Evolutionary conservation across 2,113 vertebrate species (phyloP), one percentile per base, ranked within the genome.

Genomic region (Marmota monax): DNA sequence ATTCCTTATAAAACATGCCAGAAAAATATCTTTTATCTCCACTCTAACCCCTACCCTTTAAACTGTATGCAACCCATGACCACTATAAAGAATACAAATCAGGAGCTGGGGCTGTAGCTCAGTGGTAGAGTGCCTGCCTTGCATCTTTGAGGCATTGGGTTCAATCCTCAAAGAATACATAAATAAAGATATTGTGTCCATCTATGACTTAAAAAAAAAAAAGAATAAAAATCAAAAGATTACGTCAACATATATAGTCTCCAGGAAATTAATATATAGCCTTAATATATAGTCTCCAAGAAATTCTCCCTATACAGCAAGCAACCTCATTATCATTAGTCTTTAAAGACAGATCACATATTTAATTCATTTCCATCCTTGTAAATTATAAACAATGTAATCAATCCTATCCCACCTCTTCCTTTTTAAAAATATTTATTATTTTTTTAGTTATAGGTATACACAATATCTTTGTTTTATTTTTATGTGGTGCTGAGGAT

Each of bases 361-460:
- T 42, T 34, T 83, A 86, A 83, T 5, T 80, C 18, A 90, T 84
- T 88, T 22, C 34, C 11, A 53, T 58, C 18, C 58, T 53, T 84
- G 80, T 51, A 88, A 96, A 48, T 61, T 82, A 61, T 58, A 94
- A 97, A 61, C 16, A 90, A 91, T 37, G 17, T n/a, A 77, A 72
- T 39, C 90, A 94, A 95, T 16, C 13, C 34, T 65, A 76, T 45
- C 45, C 45, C 45, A 45, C 45, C 45, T 45, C 45, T 45, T 45
- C 45, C 45, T 45, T 45, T 45, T 45, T 45, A 45, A 45, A 45
- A 45, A 45, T 45, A 45, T 45, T 8, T 45, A 45, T 45, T 45
- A 9, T 45, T 45, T 45, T 45, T 45, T 45, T 45, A 45, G 45
- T 45, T 45, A 45, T 45, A 45, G 1, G 45, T 45, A 45, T 45